Conservation (phyloP, 2,888 invertebrate genomes). For the Nemotelus pantherinus region DNA sequence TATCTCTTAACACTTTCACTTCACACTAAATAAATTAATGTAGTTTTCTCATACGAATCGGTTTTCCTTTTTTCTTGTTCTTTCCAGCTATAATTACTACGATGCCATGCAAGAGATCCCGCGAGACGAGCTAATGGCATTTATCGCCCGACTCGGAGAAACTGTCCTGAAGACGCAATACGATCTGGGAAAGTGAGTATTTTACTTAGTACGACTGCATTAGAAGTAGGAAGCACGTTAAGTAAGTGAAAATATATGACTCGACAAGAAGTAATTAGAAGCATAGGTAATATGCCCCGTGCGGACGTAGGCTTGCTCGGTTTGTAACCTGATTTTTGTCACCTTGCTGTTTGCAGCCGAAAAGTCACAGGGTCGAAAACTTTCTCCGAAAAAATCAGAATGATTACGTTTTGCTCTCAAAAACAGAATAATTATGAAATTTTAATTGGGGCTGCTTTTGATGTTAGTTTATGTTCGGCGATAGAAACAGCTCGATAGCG, state of each 20-base stretch:
- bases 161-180: conserved; percentile 80
- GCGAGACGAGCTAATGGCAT: conserved; percentile 77
- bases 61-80: neutral
- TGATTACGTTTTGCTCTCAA: neutral
- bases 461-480: too few species aligned
- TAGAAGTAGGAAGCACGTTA: conserved; percentile 5
- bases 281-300: neutral
- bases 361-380: neutral
- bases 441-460: neutral
- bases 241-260: conserved; percentile 10
- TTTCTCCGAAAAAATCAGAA: neutral
- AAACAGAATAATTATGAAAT: neutral
- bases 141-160: conserved; percentile 79
- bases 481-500: too few species aligned
- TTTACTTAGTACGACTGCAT: too few species aligned
- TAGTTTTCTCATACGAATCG: neutral
- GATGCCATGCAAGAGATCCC: conserved; percentile 76
- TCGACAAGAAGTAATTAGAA: conserved; percentile 6
- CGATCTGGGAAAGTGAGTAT: conserved; percentile 81
- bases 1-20: neutral
- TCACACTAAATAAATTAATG: neutral
- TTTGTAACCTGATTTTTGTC: neutral
- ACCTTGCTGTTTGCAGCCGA: neutral
- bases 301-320: neutral
- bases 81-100: conserved; percentile 60